Base-by-base conservation (phyloP, 30 jellyfish, hydroid and myxozoan species). In the Nemopilema nomurai region DNA sequence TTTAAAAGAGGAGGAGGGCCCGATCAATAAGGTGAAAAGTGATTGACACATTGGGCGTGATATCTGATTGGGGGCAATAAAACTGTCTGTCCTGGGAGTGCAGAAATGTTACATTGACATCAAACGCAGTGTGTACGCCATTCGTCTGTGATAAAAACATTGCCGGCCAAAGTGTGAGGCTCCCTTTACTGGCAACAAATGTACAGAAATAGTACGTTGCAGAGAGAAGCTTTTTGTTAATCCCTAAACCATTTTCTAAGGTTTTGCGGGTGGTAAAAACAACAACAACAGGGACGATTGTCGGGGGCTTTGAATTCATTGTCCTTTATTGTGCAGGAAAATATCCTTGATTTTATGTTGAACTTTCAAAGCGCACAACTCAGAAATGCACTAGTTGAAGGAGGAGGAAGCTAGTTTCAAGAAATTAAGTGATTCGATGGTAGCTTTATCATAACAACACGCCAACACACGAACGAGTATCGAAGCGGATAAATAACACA, bases 31-130 rank as follows among this genome's bases (percentile, higher is more conserved):
- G 73, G 86, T 71, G 91, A 50, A 83, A 83, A 71, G 81, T 83
- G 91, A 83, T 83, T 83, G 91, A 83, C 91, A 83, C 85, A 53
- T 71, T 49, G 64, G 81, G 91, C 78, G 91, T 83, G 62, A 81
- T 69, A 8, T 67, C 83, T 81, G 90, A 81, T 81, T 81, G 91
- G 86, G 86, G 91, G 91, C 85, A 71, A 83, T 53, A 53, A 71
- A 82, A 71, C 77, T 50, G 86, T 83, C 91, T 83, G 21, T 83
- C 91, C 50, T 22, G 91, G 86, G 91, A 71, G 17, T 62, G n/a
- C 67, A 19, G 74, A 23, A 31, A 29, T 74, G 74, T 16, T 53
- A 22, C 62, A 31, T 69, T 25, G 84, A 80, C 66, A 0, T n/a
- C 27, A 63, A 63, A 21, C 73, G 7, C 8, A 6, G 73, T 8